Base-by-base conservation (phyloP, 2,113 vertebrate species). In the Xiphophorus hellerii region DNA sequence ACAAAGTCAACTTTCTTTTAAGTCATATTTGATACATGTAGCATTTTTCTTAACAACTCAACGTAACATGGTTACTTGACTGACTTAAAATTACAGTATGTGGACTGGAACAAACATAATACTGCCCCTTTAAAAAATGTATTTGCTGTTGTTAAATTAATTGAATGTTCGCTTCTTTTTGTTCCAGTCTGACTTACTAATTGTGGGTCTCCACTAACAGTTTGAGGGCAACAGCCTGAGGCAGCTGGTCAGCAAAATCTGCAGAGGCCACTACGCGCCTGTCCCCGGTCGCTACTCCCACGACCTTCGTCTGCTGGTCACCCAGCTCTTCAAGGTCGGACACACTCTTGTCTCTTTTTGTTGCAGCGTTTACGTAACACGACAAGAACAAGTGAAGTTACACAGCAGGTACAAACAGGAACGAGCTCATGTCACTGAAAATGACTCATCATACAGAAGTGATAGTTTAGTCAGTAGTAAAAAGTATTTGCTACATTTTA, bases 181-280 rank as follows among this genome's bases (percentile, higher is more conserved):
- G 22, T 13, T 1, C 7, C 2, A 28, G 17, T 39, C 31, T 33
- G 29, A 2, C 39, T 12, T 25, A 14, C 15, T 66, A 6, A 31
- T 14, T 61, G 15, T 78, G 27, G 58, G 28, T 91, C 11, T 74
- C 64, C 66, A 75, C 33, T 76, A 88, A 61, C 84, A 97, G 96
- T 97, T 97, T 91, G 96, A 97, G 78, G 95, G 93, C 75, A 93
- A 81, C 81, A 96, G 84, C 81, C 88, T 98, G 83, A 93, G 88
- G 33, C 96, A 97, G 80, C 89, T 98, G 88, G 93, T 97, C 80
- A 81, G 96, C 88, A 96, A 94, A 82, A 98, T 99, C 88, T 97
- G 97, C 87, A 94, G 92, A 86, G 97, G 96, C 9, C 86, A 20
- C 81, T 96, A 94, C 81, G 89, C 69, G 13, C 96, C 96, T 0